Conservation (phyloP, 53 echinoderm and acorn worm species). For the Echinarachnius parma region DNA sequence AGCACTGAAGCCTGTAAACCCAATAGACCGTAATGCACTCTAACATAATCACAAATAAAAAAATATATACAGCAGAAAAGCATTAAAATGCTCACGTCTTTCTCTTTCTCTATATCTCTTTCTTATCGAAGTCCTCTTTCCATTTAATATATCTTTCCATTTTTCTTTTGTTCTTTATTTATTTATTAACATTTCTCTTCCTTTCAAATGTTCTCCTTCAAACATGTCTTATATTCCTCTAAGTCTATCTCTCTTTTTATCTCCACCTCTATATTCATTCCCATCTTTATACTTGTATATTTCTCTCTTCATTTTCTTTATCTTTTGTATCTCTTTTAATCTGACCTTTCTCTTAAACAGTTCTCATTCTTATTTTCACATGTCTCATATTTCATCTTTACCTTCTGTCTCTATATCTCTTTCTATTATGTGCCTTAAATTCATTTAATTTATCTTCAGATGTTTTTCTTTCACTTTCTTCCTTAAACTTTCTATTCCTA, state of each 20-base stretch:
- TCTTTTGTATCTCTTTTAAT: background rate
- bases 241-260: background rate
- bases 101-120: background rate
- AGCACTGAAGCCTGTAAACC: no score
- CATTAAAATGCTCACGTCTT: no score
- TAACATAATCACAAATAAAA: no score
- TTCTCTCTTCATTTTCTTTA: background rate
- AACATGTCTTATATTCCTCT: background rate
- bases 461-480: background rate
- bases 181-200: background rate
- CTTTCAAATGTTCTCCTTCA: background rate
- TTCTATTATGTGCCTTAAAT: background rate
- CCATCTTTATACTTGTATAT: background rate
- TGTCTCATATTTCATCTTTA: background rate
- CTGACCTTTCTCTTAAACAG: no score
- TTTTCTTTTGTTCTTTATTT: background rate
- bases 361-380: no score
- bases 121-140: background rate
- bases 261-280: background rate
- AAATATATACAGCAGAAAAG: no score
- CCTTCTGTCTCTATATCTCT: background rate
- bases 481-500: background rate
- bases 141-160: background rate
- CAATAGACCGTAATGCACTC: conserved; percentile 31
- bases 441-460: background rate